phyloP scores from a whole-genome alignment of 2,888 invertebrate species.

The Hypselothyrea guttata region DNA sequence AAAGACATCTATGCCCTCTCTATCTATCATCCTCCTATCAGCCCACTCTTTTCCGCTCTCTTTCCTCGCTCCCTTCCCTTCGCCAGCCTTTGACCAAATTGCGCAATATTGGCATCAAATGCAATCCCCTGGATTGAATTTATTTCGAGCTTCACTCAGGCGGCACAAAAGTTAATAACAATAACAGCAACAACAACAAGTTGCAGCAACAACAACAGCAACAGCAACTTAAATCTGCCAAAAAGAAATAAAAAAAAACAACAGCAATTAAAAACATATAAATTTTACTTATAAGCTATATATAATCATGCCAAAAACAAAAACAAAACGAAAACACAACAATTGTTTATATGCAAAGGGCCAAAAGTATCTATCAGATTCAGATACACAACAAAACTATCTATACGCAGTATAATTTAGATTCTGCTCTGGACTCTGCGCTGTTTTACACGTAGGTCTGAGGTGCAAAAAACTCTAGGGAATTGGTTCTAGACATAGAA shows the following conservation, averaged over 20 bases:
- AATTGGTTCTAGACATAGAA: constrained; percentile 16
- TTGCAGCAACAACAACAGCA: constrained; percentile 15
- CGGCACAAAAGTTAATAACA: constrained; percentile 50
- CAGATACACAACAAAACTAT: constrained; percentile 15
- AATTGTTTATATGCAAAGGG: constrained; percentile 15
- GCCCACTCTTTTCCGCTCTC: neutral
- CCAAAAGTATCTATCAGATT: constrained; percentile 18
- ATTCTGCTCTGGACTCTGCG: neutral
- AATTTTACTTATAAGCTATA: constrained; percentile 29
- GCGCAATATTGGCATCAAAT: constrained; percentile 52
- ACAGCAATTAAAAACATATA: constrained; percentile 46
- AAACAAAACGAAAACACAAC: constrained; percentile 22
- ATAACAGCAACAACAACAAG: constrained; percentile 33
- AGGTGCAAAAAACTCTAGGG: constrained; percentile 41
- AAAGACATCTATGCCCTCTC: constrained; percentile 40
- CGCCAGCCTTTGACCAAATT: constrained; percentile 26
- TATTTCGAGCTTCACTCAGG: constrained; percentile 39
- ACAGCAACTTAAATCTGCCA: constrained; percentile 9
- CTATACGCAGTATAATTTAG: constrained; percentile 24
- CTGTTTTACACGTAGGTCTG: neutral
- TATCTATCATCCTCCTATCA: neutral
- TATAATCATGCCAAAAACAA: neutral
- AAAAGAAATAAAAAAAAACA: no score
- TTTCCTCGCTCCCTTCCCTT: neutral
- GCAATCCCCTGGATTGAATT: constrained; percentile 42